Evolutionary conservation across 37 sponge, comb jelly and placozoan genomes (phyloP).

Genomic region (Corticium candelabrum): DNA sequence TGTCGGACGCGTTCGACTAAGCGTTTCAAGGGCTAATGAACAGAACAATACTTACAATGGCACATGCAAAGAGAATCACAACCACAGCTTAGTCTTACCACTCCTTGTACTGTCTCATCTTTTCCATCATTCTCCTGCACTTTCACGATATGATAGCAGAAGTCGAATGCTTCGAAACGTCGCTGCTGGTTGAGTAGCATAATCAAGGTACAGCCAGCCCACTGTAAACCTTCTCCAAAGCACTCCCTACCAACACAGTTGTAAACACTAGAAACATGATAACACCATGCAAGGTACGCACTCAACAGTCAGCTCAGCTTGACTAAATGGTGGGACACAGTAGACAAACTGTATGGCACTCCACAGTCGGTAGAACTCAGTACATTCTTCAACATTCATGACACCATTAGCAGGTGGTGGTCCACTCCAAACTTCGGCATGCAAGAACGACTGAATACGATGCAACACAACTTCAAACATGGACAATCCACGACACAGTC

Average conservation of each 20-base stretch:
- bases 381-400: conserved; percentile 94
- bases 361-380: conserved; percentile 97
- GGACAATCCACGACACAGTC: conserved; percentile 86
- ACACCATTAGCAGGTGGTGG: conserved; percentile 81
- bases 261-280: neutral
- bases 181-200: conserved; percentile 78
- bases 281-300: conserved; percentile 18
- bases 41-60: neutral
- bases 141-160: conserved; percentile 86
- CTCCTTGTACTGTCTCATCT: conserved; percentile 57
- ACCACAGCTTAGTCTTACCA: conserved; percentile 29
- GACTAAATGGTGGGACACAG: conserved; percentile 55
- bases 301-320: conserved; percentile 68
- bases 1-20: conserved; percentile 71
- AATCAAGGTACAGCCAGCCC: conserved; percentile 85
- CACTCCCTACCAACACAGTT: conserved; percentile 49
- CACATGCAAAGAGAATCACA: neutral
- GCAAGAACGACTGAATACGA: conserved; percentile 29
- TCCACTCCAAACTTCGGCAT: conserved; percentile 45
- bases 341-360: conserved; percentile 97
- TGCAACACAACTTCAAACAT: conserved; percentile 90
- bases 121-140: conserved; percentile 69
- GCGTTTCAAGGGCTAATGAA: conserved; percentile 41
- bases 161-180: conserved; percentile 91
- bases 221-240: conserved; percentile 95